These are phyloP conservation scores for Alloscopus bannaensis DNA, from an alignment of 2,888 invertebrate species.

Conservation along the genomic window DNA sequence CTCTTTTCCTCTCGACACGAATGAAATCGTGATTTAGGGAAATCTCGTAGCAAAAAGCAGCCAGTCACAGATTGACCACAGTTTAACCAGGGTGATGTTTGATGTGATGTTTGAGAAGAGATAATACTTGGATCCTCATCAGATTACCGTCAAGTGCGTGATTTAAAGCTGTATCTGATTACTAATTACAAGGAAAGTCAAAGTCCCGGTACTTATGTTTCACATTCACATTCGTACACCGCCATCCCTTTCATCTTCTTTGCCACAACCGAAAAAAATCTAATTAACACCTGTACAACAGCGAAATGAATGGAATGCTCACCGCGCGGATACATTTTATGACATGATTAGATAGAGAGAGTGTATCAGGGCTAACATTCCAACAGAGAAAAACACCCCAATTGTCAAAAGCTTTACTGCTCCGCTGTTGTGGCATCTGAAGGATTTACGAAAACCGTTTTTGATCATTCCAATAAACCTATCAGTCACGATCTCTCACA, in stretches of 20 bases:
- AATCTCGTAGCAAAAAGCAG: too few species aligned
- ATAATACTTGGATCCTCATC: constrained; percentile 17
- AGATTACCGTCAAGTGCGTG: constrained; percentile 38
- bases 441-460: neutral
- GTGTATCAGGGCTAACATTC: neutral
- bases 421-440: neutral
- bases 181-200: constrained; percentile 39
- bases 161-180: constrained; percentile 57
- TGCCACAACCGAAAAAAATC: constrained; percentile 34
- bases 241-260: constrained; percentile 7
- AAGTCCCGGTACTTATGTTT: constrained; percentile 29
- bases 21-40: too few species aligned
- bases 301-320: constrained; percentile 45
- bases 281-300: constrained; percentile 57
- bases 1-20: too few species aligned
- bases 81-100: too few species aligned
- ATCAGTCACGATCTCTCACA: neutral
- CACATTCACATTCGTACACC: neutral
- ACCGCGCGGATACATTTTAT: constrained; percentile 9
- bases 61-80: too few species aligned
- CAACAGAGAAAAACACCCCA: neutral
- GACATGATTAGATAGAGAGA: neutral
- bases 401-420: neutral
- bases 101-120: neutral
- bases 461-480: neutral